These are phyloP conservation scores for Timandra comae DNA, from an alignment of 2,888 invertebrate genomes.

Conservation along the genomic window DNA sequence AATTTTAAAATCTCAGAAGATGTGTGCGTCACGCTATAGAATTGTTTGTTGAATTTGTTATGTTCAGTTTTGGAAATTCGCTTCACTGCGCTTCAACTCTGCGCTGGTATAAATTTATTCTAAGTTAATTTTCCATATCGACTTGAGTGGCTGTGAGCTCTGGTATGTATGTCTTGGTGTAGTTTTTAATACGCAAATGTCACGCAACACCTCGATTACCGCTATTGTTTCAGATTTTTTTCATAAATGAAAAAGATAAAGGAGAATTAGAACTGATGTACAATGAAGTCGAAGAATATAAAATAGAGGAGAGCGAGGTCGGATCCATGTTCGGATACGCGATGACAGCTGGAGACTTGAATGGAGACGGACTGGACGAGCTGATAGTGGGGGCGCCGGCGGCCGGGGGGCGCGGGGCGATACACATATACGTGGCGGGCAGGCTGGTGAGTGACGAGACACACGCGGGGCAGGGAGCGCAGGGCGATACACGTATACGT, in stretches of 20 bases:
- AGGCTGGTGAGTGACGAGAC: constrained; percentile 31
- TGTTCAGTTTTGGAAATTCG: too few species aligned
- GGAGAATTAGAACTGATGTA: neutral
- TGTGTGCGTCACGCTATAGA: too few species aligned
- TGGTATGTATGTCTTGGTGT: too few species aligned
- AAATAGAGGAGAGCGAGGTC: constrained; percentile 21
- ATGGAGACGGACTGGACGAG: constrained; percentile 72
- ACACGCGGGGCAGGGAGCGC: too few species aligned
- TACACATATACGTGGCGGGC: constrained; percentile 61
- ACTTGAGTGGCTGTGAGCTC: too few species aligned
- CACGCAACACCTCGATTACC: too few species aligned
- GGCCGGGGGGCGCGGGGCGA: constrained; percentile 44
- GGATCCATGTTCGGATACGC: constrained; percentile 78
- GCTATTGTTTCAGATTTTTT: neutral
- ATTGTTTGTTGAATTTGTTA: too few species aligned
- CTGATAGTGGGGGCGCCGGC: constrained; percentile 78
- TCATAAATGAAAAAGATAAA: neutral
- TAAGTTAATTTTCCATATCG: too few species aligned
- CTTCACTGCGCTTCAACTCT: too few species aligned
- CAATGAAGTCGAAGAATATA: constrained; percentile 6
- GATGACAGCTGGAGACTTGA: constrained; percentile 62
- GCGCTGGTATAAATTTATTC: too few species aligned
- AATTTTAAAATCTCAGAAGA: too few species aligned
- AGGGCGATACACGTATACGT: constrained; percentile 70
- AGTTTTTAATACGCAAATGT: too few species aligned